Evolutionary conservation across 64 coral and sea anemone genomes (phyloP).

Genomic region (Trachythela sp.): DNA sequence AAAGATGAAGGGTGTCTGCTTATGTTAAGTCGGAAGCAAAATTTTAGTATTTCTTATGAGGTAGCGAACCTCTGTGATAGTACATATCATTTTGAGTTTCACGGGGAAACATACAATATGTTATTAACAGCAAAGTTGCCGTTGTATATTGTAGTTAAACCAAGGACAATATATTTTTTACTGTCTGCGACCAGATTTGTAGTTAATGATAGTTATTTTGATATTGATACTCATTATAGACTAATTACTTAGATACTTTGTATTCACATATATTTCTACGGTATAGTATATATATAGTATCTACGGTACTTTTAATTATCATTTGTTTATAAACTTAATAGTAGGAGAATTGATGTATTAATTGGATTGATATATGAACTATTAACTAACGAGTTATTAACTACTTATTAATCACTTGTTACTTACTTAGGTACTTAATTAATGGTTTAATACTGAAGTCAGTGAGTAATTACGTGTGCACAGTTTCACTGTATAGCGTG

Average conservation of each 20-base stretch:
- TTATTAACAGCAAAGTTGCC: slow-evolving; percentile 25
- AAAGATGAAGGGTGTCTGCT: slow-evolving; percentile 21
- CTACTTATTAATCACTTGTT: too few relatives aligned
- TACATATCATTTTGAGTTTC: not conserved
- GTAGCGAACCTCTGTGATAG: slow-evolving; percentile 37
- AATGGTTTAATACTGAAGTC: too few relatives aligned
- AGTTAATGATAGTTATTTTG: slow-evolving; percentile 38
- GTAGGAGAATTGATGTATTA: too few relatives aligned
- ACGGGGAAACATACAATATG: slow-evolving; percentile 24
- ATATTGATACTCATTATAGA: not conserved
- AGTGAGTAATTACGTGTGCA: too few relatives aligned
- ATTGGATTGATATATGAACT: too few relatives aligned
- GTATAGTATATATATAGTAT: too few relatives aligned
- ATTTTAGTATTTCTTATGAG: slow-evolving; percentile 22
- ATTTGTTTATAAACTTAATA: too few relatives aligned
- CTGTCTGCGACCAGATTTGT: slow-evolving; percentile 35
- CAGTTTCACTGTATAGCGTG: too few relatives aligned
- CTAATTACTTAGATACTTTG: not conserved
- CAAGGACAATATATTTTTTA: slow-evolving; percentile 42
- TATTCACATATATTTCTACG: too few relatives aligned
- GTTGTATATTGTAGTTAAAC: not conserved
- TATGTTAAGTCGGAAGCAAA: slow-evolving; percentile 27
- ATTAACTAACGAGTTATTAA: too few relatives aligned
- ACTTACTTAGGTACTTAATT: too few relatives aligned
- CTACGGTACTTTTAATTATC: too few relatives aligned